Conservation (phyloP, 2,888 invertebrate genomes). For the Trichopoda pennipes region DNA sequence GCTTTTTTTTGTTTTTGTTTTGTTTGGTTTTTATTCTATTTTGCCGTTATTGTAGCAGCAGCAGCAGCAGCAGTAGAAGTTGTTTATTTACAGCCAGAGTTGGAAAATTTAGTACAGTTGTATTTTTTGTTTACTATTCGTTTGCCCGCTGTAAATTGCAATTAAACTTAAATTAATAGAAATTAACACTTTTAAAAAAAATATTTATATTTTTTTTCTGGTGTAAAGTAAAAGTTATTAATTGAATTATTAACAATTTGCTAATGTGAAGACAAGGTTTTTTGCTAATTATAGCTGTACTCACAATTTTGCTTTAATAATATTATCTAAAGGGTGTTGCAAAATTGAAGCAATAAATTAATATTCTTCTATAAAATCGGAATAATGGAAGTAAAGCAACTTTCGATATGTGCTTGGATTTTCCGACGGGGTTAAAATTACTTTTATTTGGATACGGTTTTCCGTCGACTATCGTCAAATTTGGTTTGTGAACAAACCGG, state of each 20-base stretch:
- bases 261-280: background rate
- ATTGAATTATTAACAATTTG: background rate
- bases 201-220: background rate
- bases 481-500: no score
- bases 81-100: conserved; percentile 27
- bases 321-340: no score
- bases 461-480: no score
- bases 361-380: no score
- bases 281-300: background rate
- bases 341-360: no score
- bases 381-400: no score
- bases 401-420: no score
- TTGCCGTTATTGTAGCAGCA: background rate
- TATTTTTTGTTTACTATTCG: background rate
- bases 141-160: background rate
- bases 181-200: background rate
- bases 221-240: background rate
- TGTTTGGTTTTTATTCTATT: background rate
- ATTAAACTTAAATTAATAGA: background rate
- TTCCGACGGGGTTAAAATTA: no score
- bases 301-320: background rate
- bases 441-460: no score
- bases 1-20: conserved; percentile 14
- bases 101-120: conserved; percentile 23
- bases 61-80: conserved; percentile 26